Percentiles rank a stretch among this genome's conserved stretches.
Conservation (phyloP, 2,113 vertebrate species). For the Mus spicilegus region DNA sequence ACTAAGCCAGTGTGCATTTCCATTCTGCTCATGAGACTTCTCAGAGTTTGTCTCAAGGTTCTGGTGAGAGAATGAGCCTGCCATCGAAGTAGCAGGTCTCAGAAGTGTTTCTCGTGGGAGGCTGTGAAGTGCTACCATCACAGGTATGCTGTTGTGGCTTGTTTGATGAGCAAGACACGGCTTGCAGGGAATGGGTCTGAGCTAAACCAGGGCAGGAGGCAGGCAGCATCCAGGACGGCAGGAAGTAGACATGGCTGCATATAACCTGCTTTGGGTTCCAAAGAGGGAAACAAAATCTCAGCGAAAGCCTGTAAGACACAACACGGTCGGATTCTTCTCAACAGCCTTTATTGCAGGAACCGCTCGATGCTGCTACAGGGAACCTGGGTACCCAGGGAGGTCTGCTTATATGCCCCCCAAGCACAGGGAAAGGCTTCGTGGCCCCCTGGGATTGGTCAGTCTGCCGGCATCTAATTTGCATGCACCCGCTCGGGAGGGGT, state of each 20-base stretch:
- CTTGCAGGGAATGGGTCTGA: not conserved
- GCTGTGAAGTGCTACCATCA: fast-evolving
- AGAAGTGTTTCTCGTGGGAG: not conserved
- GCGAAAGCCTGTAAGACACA: not conserved
- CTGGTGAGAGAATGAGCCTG: not conserved
- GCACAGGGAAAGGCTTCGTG: too few species aligned
- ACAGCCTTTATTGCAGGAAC: too few species aligned
- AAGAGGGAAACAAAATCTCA: not conserved
- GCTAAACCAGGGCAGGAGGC: not conserved
- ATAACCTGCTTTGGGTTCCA: not conserved
- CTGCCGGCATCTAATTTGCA: too few species aligned
- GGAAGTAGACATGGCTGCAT: fast-evolving
- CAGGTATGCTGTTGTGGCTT: fast-evolving
- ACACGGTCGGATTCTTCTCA: too few species aligned
- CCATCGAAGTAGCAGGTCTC: fast-evolving
- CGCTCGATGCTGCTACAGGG: too few species aligned
- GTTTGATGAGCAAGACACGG: fast-evolving
- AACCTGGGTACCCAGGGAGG: too few species aligned
- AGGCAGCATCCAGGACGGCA: fast-evolving
- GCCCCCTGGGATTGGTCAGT: too few species aligned
- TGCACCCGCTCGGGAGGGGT: too few species aligned
- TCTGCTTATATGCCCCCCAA: too few species aligned
- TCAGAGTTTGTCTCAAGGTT: not conserved
- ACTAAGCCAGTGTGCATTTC: not conserved
- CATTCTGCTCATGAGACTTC: not conserved